A percentile compares a stretch with the other conserved stretches of the same genome.
These are phyloP conservation scores for Clinocottus analis DNA, from an alignment of 2,113 vertebrate species.

Conservation along the genomic window DNA sequence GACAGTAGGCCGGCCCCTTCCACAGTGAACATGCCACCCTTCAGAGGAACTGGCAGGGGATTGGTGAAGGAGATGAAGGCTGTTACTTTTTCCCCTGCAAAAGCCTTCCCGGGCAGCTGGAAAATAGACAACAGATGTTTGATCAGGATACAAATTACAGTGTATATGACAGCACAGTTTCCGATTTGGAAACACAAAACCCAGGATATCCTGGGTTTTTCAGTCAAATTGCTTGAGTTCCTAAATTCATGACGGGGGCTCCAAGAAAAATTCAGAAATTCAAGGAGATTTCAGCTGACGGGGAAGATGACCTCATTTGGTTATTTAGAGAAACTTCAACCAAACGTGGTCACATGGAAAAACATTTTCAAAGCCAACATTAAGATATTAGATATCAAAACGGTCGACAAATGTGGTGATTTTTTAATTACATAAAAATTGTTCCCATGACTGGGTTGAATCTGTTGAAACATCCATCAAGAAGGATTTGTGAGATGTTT, in stretches of 20 bases:
- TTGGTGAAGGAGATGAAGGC: constrained; percentile 81
- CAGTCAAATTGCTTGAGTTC: too few species aligned
- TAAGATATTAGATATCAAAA: neutral
- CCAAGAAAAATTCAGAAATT: too few species aligned
- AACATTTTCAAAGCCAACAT: neutral
- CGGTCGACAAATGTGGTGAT: neutral
- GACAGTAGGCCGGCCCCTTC: constrained; percentile 82
- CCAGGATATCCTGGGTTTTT: neutral
- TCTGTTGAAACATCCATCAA: too few species aligned
- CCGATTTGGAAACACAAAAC: neutral
- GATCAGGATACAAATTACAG: neutral
- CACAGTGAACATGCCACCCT: constrained; percentile 79
- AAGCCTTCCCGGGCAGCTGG: constrained; percentile 75
- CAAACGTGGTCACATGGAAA: neutral
- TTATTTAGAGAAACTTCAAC: neutral
- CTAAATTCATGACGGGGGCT: too few species aligned
- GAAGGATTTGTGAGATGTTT: neutral
- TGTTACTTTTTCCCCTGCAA: constrained; percentile 53
- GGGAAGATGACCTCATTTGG: too few species aligned
- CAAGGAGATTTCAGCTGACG: too few species aligned
- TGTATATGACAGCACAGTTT: neutral
- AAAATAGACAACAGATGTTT: neutral
- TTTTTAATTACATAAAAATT: neutral
- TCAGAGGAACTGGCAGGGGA: constrained; percentile 80
- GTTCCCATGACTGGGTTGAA: neutral